Percentiles rank a stretch among this genome's conserved stretches.
phyloP scores from a whole-genome alignment of 1,140 invertebrate genomes.

The Zaprionus lachaisei region DNA sequence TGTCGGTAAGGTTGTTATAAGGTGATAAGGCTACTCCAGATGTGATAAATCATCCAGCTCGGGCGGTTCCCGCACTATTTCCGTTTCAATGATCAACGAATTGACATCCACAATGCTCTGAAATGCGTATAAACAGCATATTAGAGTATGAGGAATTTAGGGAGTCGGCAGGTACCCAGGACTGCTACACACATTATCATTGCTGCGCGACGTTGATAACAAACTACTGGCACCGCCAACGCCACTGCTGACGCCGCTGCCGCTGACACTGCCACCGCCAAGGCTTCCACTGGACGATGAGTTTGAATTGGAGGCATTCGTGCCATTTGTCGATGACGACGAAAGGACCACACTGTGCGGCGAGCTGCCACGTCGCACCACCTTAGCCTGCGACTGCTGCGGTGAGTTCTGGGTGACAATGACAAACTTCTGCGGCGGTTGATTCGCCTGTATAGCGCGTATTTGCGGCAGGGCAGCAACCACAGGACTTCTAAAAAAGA shows the following conservation, averaged over 20 bases:
- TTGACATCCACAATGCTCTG: constrained; percentile 76
- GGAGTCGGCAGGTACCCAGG: constrained; percentile 61
- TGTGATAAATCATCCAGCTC: constrained; percentile 80
- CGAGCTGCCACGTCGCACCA: constrained; percentile 71
- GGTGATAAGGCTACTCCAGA: constrained; percentile 66
- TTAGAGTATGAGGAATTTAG: constrained; percentile 46
- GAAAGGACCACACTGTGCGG: constrained; percentile 72
- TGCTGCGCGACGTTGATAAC: constrained; percentile 47
- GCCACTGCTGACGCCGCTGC: constrained; percentile 22
- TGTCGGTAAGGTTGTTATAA: constrained; percentile 1
- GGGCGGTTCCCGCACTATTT: constrained; percentile 73
- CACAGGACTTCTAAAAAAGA: constrained; percentile 63
- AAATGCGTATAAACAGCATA: constrained; percentile 61
- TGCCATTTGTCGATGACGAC: constrained; percentile 55
- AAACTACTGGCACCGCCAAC: constrained; percentile 23
- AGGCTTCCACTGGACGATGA: constrained; percentile 56
- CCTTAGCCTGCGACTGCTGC: constrained; percentile 60
- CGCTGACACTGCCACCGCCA: constrained; percentile 14
- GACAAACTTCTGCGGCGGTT: constrained; percentile 72
- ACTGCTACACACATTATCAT: constrained; percentile 72
- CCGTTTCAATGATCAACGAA: constrained; percentile 81
- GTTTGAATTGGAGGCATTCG: constrained; percentile 62
- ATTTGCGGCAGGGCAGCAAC: constrained; percentile 74
- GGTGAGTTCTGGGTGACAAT: constrained; percentile 76
- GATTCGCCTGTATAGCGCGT: constrained; percentile 68